Evolutionary conservation across 2,113 vertebrate species (phyloP).

Genomic region (Mixornis gularis): DNA sequence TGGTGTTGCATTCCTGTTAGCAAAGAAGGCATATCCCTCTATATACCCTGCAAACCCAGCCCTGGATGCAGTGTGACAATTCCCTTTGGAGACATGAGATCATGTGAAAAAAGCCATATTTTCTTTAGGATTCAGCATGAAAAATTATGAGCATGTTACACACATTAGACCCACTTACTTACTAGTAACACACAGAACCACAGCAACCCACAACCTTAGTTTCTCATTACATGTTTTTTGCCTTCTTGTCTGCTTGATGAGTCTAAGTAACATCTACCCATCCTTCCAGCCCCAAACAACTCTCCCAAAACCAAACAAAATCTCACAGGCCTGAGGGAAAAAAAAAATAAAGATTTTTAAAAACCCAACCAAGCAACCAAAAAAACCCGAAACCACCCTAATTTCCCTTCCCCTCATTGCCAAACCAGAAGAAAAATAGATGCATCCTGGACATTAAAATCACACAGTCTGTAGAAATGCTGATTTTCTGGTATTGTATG

Average conservation of each 20-base stretch:
- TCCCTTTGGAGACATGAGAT: neutral
- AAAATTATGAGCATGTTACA: neutral
- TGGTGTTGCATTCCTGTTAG: neutral
- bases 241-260: neutral
- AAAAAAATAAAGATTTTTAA: neutral
- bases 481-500: neutral
- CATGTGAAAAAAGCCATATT: neutral
- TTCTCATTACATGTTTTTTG: neutral
- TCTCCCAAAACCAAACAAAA: neutral
- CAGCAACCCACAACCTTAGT: neutral
- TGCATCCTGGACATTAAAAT: neutral
- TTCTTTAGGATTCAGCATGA: neutral
- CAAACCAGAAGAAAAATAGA: neutral
- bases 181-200: neutral
- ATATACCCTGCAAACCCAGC: neutral
- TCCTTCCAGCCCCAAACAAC: neutral
- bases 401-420: neutral
- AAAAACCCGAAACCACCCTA: accelerated
- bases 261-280: neutral
- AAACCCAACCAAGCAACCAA: neutral
- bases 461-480: neutral
- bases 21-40: neutral
- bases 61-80: neutral
- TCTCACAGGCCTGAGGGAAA: neutral
- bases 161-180: neutral